phyloP scores from a whole-genome alignment of 2,797 vertebrate genomes.

The Emydoidea blandingii region DNA sequence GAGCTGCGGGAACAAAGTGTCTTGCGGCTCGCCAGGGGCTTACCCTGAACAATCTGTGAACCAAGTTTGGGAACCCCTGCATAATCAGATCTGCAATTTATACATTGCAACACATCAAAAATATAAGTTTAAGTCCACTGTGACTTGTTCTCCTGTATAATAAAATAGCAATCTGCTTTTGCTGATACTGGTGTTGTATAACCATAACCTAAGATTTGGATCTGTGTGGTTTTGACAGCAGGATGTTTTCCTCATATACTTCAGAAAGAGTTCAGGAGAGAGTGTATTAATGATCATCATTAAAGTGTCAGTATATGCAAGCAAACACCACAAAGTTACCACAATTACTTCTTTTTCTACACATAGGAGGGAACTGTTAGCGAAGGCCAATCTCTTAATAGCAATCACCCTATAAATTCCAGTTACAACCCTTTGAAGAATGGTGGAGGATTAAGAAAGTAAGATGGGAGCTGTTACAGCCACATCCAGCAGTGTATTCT shows the following conservation, averaged over 20 bases:
- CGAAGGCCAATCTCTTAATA: background rate
- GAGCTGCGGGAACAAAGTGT: no score
- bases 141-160: background rate
- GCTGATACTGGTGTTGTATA: background rate
- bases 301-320: background rate
- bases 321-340: background rate
- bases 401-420: background rate
- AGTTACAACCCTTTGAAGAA: background rate
- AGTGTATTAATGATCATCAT: accelerated
- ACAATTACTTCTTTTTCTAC: background rate
- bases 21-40: no score
- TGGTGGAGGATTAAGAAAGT: background rate
- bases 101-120: background rate
- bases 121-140: background rate
- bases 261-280: background rate
- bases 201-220: background rate
- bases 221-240: background rate
- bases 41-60: no score
- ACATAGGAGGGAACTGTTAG: background rate
- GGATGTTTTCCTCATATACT: background rate
- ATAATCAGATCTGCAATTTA: background rate
- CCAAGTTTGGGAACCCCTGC: no score
- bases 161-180: background rate
- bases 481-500: background rate
- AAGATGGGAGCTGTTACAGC: background rate